Base-by-base conservation (phyloP, 2,888 invertebrate genomes). In the Subacronicta megacephala region DNA sequence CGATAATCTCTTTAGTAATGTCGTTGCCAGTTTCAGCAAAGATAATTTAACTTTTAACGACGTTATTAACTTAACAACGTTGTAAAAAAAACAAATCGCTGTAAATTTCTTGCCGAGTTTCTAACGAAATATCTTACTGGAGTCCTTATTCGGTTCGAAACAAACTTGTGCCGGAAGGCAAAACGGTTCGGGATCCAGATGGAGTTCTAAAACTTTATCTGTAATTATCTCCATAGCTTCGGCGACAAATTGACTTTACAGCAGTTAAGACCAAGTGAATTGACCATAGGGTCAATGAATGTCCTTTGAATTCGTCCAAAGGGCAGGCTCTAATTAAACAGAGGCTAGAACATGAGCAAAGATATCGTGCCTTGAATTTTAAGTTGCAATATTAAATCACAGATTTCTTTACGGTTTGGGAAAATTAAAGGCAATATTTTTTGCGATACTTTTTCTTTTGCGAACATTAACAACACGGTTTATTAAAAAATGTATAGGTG, bases 241-340 rank as follows among this genome's bases (percentile, higher is more conserved):
- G 52, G 56, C 45, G 40, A 50, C 55, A 54, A 70, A 63, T 71
- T 57, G 42, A 58, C 51, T 63, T 71, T 46, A 58, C 29, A 61
- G 35, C 47, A 50, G 60, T 71, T 67, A 56, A 42, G 40, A 58
- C 42, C 57, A 41, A 67, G 52, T 67, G 45, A 54, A 62, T 58
- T 62, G 50, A 57, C 57, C 60, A 54, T 50, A 41, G 37, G 68
- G 72, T 75, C 68, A 73, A 69, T 52, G 55, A 64, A 68, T 72
- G 59, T 68, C 62, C 53, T 53, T 49, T 72, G 64, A 64, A 62
- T 62, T 64, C 60, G 59, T 43, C 17, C 49, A 57, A 62, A 69
- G 72, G 72, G 67, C 72, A 49, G 45, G 44, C 38, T 45, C 61
- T 60, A 65, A 72, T 73, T 73, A 72, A 62, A 72, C 62, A 33